phyloP scores from a whole-genome alignment of 2,797 vertebrate genomes.

The Phylloscopus collybita region DNA sequence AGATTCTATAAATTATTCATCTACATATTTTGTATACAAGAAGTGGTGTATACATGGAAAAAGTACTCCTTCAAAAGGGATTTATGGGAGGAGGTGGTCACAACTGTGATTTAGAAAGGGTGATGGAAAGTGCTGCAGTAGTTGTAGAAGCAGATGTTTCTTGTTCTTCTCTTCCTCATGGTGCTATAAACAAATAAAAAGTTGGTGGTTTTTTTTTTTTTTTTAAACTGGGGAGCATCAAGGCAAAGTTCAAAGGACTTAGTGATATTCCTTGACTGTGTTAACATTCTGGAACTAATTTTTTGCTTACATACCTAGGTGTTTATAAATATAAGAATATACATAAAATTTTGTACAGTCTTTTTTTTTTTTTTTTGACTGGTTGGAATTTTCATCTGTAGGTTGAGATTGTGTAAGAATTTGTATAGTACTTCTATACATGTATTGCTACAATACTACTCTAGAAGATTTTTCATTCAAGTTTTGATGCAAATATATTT shows the following conservation, averaged over 20 bases:
- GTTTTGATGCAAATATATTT: neutral
- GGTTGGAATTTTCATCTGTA: neutral
- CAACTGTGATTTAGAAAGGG: constrained; percentile 4
- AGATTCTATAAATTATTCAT: constrained; percentile 34
- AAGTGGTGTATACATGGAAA: neutral
- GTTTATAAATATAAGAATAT: neutral
- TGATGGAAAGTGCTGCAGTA: neutral
- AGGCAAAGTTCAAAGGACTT: neutral
- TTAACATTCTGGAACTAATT: neutral
- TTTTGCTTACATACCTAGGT: neutral
- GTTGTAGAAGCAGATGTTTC: constrained; percentile 21
- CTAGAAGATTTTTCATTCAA: neutral
- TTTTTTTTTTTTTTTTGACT: neutral
- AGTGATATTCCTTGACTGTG: neutral
- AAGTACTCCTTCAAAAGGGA: neutral
- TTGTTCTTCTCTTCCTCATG: neutral
- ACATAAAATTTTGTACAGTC: neutral
- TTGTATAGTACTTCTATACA: neutral
- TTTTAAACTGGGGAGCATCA: neutral
- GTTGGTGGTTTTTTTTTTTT: neutral
- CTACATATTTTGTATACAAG: neutral
- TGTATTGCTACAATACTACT: neutral
- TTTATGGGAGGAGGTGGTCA: neutral
- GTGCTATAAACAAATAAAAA: neutral
- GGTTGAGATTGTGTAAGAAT: neutral